Conservation (phyloP, 2,888 invertebrate genomes). For the Helleia helle region DNA sequence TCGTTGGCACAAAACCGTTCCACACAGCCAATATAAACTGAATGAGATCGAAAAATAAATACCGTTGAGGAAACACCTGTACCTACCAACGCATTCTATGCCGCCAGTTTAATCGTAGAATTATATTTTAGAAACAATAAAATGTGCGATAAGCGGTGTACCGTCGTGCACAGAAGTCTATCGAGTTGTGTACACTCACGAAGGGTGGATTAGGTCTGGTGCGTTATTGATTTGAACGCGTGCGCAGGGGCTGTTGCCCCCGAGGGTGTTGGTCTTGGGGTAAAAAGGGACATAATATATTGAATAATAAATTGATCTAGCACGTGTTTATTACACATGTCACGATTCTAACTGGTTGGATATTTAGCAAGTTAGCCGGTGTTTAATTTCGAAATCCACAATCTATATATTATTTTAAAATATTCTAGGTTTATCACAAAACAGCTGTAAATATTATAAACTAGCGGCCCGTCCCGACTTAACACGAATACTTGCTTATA, state of each 20-base stretch:
- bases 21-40: slow-evolving; percentile 2
- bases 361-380: too few species aligned
- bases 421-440: too few species aligned
- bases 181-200: slow-evolving; percentile 16
- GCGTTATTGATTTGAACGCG: slow-evolving; percentile 57
- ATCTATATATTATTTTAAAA: too few species aligned
- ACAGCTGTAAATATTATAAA: too few species aligned
- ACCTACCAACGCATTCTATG: slow-evolving; percentile 67
- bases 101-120: slow-evolving; percentile 48
- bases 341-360: too few species aligned
- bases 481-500: too few species aligned
- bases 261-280: slow-evolving; percentile 1
- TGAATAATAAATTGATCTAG: background rate
- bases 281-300: background rate
- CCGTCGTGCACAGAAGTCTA: too few species aligned
- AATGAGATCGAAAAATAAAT: slow-evolving; percentile 25
- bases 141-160: slow-evolving; percentile 52
- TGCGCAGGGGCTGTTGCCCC: slow-evolving; percentile 47
- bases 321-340: slow-evolving; percentile 4
- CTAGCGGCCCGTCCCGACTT: too few species aligned
- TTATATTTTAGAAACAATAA: slow-evolving; percentile 66
- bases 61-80: slow-evolving; percentile 31
- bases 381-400: too few species aligned
- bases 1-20: background rate
- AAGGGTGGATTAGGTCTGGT: slow-evolving; percentile 34